Conservation (phyloP, 2,797 vertebrate genomes). For the Ciconia nigra region DNA sequence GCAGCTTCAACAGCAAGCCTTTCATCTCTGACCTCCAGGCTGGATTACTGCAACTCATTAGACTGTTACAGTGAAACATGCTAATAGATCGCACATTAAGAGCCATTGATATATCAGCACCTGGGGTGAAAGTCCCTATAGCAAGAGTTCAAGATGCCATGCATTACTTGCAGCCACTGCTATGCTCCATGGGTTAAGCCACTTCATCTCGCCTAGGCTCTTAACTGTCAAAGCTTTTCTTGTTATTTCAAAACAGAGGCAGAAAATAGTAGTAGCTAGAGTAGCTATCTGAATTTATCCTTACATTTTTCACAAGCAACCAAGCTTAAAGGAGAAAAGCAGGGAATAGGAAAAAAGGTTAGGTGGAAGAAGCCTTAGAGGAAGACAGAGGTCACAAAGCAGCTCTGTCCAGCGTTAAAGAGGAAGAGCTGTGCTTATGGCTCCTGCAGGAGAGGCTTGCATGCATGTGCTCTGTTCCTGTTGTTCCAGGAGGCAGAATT, state of each 20-base stretch:
- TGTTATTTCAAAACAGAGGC: not conserved
- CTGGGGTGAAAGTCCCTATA: not conserved
- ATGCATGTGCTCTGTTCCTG: fast-evolving
- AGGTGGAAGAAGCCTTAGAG: not conserved
- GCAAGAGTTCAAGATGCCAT: not conserved
- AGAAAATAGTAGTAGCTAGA: not conserved
- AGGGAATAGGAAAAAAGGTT: not conserved
- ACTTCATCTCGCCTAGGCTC: not conserved
- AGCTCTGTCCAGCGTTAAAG: not conserved
- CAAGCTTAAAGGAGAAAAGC: not conserved
- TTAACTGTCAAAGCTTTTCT: not conserved
- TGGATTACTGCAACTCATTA: conserved; percentile 40
- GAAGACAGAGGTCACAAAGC: not conserved
- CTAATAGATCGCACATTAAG: conserved; percentile 4
- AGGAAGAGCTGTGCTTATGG: not conserved
- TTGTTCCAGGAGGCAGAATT: not conserved
- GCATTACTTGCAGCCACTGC: not conserved
- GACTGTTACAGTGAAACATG: not conserved
- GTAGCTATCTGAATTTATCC: not conserved
- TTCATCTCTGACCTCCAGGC: conserved; percentile 54
- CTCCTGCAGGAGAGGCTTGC: not conserved
- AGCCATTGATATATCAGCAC: not conserved
- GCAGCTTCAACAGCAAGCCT: not conserved
- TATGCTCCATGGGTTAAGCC: not conserved
- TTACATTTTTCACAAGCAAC: not conserved